phyloP scores from a whole-genome alignment of 2,888 invertebrate species.

The Platycheirus rosarum region DNA sequence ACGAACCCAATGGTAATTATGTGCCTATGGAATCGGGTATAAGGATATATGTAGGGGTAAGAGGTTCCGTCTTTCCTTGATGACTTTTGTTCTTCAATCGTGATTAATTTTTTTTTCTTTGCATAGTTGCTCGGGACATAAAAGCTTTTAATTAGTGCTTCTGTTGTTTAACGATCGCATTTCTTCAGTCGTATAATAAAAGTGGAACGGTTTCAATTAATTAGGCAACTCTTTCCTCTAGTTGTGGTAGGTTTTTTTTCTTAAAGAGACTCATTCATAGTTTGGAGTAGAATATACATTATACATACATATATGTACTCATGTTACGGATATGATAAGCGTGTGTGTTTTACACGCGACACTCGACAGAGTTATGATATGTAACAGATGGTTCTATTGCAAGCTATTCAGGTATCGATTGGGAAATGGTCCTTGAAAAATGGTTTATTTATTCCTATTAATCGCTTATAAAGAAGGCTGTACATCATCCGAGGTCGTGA shows the following conservation, averaged over 20 bases:
- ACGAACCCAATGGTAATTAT: constrained; percentile 1
- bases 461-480: too few species aligned
- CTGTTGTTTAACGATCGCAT: constrained; percentile 68
- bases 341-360: too few species aligned
- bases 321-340: too few species aligned
- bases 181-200: constrained; percentile 64
- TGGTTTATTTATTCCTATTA: too few species aligned
- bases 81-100: constrained; percentile 67
- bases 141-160: constrained; percentile 69
- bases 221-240: constrained; percentile 76
- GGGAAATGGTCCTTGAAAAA: too few species aligned
- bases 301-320: too few species aligned
- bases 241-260: constrained; percentile 33
- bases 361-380: too few species aligned
- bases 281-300: background rate
- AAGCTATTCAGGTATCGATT: too few species aligned
- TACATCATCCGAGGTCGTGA: too few species aligned
- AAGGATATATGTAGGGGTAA: constrained; percentile 25
- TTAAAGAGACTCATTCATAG: background rate
- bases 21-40: background rate
- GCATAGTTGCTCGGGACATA: constrained; percentile 32
- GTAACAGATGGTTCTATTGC: too few species aligned
- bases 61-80: constrained; percentile 22
- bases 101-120: constrained; percentile 66
- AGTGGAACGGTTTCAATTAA: constrained; percentile 80